Evolutionary conservation across 2,113 vertebrate genomes (phyloP).

Genomic region (Sphaerodactylus townsendi): DNA sequence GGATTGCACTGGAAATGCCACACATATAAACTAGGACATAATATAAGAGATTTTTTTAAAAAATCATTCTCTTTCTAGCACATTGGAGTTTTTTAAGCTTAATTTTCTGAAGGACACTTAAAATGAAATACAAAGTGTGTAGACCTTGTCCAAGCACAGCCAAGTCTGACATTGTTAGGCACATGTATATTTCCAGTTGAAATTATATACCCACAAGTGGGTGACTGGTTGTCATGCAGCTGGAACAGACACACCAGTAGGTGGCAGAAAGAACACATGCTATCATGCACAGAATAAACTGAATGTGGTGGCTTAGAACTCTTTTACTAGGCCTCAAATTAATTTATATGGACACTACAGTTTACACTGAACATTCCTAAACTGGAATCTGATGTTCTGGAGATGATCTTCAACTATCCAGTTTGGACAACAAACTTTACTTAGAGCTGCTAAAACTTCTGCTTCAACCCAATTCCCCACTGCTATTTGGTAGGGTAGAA

Average conservation of each 20-base stretch:
- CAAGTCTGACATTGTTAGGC: too few relatives aligned
- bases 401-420: not conserved
- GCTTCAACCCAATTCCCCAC: too few relatives aligned
- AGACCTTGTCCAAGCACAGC: not conserved
- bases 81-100: constrained; percentile 14
- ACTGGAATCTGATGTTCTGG: not conserved
- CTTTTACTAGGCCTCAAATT: not conserved
- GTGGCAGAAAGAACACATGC: not conserved
- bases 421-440: not conserved
- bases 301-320: too few relatives aligned
- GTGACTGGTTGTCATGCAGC: not conserved
- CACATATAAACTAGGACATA: not conserved
- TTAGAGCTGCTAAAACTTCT: not conserved
- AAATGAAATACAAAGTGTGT: constrained; percentile 16
- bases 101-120: not conserved
- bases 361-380: not conserved
- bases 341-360: not conserved
- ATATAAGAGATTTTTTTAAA: constrained; percentile 26
- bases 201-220: not conserved
- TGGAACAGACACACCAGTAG: not conserved
- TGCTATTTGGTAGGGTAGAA: too few relatives aligned
- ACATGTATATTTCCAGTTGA: not conserved
- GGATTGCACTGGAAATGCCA: too few relatives aligned
- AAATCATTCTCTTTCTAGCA: not conserved
- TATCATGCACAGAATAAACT: too few relatives aligned